Evolutionary conservation across 2,797 vertebrate species (phyloP).

Genomic region (Cynodonichthys magdalenae): DNA sequence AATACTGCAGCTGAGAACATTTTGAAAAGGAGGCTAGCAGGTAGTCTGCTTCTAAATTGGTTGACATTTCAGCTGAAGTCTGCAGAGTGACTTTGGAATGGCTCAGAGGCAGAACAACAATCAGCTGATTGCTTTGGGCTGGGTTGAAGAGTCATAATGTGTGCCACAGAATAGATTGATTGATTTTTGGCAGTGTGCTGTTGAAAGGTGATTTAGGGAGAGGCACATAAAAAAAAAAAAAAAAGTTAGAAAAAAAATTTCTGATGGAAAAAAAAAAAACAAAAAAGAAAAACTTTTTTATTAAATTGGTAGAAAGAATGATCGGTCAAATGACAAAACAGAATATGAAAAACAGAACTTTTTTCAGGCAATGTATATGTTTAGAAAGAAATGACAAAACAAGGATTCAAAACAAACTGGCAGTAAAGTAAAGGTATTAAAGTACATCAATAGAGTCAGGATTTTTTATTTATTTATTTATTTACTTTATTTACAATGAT

Average conservation of each 20-base stretch:
- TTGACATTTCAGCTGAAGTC: conserved; percentile 61
- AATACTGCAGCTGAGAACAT: conserved; percentile 4
- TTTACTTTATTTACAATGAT: too few relatives aligned
- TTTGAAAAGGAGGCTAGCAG: conserved; percentile 23
- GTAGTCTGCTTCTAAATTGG: conserved; percentile 57
- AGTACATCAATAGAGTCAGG: too few relatives aligned
- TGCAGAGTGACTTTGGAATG: conserved; percentile 31
- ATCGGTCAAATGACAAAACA: too few relatives aligned
- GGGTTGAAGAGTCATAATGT: conserved; percentile 41
- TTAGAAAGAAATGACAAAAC: too few relatives aligned
- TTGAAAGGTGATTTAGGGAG: conserved; percentile 24
- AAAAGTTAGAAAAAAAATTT: conserved; percentile 4
- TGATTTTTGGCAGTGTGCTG: conserved; percentile 52
- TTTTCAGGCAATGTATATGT: too few relatives aligned
- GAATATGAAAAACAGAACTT: too few relatives aligned
- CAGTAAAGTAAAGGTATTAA: too few relatives aligned
- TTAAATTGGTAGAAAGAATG: not conserved
- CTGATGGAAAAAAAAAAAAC: conserved; percentile 1
- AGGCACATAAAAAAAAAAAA: not conserved
- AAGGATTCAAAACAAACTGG: too few relatives aligned
- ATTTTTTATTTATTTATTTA: too few relatives aligned
- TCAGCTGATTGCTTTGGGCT: conserved; percentile 55
- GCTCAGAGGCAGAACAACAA: conserved; percentile 46
- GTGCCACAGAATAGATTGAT: conserved; percentile 29
- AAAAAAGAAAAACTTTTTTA: not conserved